Percentiles rank a stretch among this genome's conserved stretches.
Evolutionary conservation across 2,113 vertebrate species (phyloP).

Genomic region (Myotis davidii): DNA sequence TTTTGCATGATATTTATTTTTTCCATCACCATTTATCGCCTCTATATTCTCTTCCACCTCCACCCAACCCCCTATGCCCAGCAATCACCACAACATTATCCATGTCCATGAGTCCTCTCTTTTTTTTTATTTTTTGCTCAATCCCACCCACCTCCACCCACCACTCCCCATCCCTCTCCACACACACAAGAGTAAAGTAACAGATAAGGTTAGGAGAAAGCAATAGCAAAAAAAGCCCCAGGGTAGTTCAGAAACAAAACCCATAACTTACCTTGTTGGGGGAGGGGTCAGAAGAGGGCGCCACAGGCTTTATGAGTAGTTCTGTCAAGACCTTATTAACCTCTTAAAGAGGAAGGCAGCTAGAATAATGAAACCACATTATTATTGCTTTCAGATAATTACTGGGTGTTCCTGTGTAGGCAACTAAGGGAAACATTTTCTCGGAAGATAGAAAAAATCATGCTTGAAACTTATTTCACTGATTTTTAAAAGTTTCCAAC

Average conservation of each 20-base stretch:
- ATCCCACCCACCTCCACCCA: too few species aligned
- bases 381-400: slow-evolving; percentile 72
- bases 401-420: slow-evolving; percentile 26
- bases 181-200: background rate
- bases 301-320: slow-evolving; percentile 44
- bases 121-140: too few species aligned
- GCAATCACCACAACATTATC: too few species aligned
- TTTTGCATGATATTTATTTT: slow-evolving; percentile 8
- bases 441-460: slow-evolving; percentile 55
- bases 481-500: background rate
- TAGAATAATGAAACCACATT: slow-evolving; percentile 34
- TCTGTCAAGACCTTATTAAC: background rate
- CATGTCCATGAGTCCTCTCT: too few species aligned
- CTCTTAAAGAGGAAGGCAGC: slow-evolving; percentile 49
- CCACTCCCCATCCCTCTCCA: too few species aligned
- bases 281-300: slow-evolving; percentile 68
- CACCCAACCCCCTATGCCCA: too few species aligned
- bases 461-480: slow-evolving; percentile 10
- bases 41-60: too few species aligned
- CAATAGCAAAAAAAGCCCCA: background rate
- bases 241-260: slow-evolving; percentile 23
- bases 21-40: too few species aligned
- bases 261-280: background rate
- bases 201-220: background rate
- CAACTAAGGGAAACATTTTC: slow-evolving; percentile 55